A percentile compares a stretch with the other conserved stretches of the same genome.
Conservation (phyloP, 2,888 invertebrate species). For the Parapristionchus giblindavisi region DNA sequence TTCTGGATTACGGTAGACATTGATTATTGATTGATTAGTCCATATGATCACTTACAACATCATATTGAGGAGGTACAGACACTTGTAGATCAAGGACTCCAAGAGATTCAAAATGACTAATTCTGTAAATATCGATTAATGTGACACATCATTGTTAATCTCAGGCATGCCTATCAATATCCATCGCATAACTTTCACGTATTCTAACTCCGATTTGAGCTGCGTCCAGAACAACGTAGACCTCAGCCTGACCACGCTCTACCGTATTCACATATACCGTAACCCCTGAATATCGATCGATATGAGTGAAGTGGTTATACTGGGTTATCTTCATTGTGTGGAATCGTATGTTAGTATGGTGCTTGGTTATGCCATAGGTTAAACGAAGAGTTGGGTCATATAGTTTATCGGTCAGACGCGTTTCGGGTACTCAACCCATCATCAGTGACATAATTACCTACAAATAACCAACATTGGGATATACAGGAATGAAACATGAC, state of each 20-base stretch:
- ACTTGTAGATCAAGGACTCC: conserved; percentile 62
- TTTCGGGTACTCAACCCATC: too few relatives aligned
- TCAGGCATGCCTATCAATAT: conserved; percentile 52
- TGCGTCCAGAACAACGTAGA: conserved; percentile 63
- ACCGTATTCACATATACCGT: conserved; percentile 66
- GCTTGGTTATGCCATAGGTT: too few relatives aligned
- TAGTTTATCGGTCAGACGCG: too few relatives aligned
- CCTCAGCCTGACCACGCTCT: conserved; percentile 61
- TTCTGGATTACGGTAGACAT: neutral
- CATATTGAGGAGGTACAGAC: conserved; percentile 58
- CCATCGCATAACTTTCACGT: conserved; percentile 56
- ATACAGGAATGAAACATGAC: too few relatives aligned
- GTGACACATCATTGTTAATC: neutral
- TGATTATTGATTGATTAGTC: neutral
- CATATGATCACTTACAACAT: conserved; percentile 44
- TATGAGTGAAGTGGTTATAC: neutral
- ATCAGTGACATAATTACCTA: too few relatives aligned
- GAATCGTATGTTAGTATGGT: too few relatives aligned
- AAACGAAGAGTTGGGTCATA: too few relatives aligned
- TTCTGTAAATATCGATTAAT: conserved; percentile 20
- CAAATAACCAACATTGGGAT: neutral
- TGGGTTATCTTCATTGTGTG: too few relatives aligned
- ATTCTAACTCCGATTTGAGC: conserved; percentile 59
- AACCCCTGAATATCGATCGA: conserved; percentile 49
- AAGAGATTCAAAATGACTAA: conserved; percentile 48